Evolutionary conservation across 2,113 vertebrate genomes (phyloP), one percentile per base, ranked within the genome.

Genomic region (Podarcis raffonei): DNA sequence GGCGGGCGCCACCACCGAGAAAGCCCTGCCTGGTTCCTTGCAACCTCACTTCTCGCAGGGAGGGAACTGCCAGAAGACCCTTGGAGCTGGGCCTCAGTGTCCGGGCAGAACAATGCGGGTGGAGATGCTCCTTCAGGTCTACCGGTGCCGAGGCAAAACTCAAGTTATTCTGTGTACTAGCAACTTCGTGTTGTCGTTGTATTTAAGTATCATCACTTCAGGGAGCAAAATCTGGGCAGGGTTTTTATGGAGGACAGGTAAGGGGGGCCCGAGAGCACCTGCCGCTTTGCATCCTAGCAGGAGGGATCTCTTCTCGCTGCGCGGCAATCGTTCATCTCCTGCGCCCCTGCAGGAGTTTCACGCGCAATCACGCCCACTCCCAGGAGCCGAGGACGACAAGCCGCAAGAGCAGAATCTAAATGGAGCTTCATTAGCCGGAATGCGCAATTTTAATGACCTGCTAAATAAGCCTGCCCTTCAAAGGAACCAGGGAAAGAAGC

Each of bases 401-500:
- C 30, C 12, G 8, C 39, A 57, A 72, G 30, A 32, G 72, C 81
- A 69, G 42, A 32, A 30, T n/a, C 42, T 53, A 42, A 72, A 25
- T 35, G 42, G 83, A 22, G 32, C 83, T 84, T 53, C 69, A 85
- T 85, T 75, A 75, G 83, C 42, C 9, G 6, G n/a, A 59, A 18
- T 62, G 59, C 69, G 59, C 71, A 16, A 27, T 75, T 75, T 85
- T 85, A 74, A 85, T 85, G 71, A 85, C 71, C 69, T 59, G 69
- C 83, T 16, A 69, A 35, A 85, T 72, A 62, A 62, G 13, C 71
- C 83, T 75, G 42, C 53, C 83, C 48, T 57, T 69, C 57, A 57
- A 48, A 84, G 83, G 42, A 74, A n/a, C 69, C 13, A 12, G 3
- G 7, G 68, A 23, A 85, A 30, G 48, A 57, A 6, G 8, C 48